Evolutionary conservation across 2,113 vertebrate genomes (phyloP).

Genomic region (Axis porcinus): DNA sequence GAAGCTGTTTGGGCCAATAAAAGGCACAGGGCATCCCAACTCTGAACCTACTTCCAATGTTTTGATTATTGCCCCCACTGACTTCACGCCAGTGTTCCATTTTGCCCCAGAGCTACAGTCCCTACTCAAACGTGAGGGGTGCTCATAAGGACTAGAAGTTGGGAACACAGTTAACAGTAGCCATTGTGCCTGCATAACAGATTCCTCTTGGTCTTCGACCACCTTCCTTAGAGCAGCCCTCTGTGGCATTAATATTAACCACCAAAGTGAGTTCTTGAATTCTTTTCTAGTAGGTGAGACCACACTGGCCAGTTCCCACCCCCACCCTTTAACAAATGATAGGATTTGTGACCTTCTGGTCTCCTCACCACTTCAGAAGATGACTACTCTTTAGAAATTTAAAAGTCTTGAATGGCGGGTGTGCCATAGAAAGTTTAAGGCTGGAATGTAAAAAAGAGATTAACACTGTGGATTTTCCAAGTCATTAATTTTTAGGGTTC

Average conservation of each 20-base stretch:
- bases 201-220: neutral
- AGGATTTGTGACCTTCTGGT: neutral
- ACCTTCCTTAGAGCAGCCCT: neutral
- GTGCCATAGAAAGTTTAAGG: neutral
- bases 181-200: neutral
- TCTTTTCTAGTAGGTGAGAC: neutral
- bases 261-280: neutral
- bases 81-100: neutral
- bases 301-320: neutral
- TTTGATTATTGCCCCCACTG: neutral
- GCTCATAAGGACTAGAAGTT: neutral
- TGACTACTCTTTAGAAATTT: neutral
- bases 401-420: neutral
- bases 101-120: neutral
- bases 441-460: constrained; percentile 14
- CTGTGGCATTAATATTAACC: neutral
- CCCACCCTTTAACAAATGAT: neutral
- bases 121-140: neutral
- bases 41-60: neutral
- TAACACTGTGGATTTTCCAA: neutral
- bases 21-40: neutral
- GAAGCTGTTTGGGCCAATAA: neutral
- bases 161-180: neutral
- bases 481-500: constrained; percentile 6
- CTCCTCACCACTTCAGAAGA: neutral